A percentile compares a stretch with the other conserved stretches of the same genome.
These are phyloP conservation scores for Chlorodrepanis virens DNA, from an alignment of 2,113 vertebrate genomes.

Conservation along the genomic window DNA sequence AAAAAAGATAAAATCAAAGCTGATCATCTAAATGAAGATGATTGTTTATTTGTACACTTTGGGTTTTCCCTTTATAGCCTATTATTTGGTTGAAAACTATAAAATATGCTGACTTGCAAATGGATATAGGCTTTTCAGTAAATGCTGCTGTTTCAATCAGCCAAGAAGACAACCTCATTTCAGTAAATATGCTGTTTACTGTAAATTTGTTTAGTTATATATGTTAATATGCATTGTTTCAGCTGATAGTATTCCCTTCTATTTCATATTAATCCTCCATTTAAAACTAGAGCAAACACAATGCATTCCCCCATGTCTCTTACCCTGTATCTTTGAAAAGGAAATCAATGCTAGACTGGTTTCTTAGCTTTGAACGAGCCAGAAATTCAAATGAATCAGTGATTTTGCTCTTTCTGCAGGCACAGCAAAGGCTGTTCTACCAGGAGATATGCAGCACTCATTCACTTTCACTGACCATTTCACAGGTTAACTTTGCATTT, in stretches of 20 bases:
- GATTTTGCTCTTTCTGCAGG: background rate
- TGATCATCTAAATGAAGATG: background rate
- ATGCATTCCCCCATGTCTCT: background rate
- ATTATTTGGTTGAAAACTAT: background rate
- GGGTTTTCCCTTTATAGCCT: background rate
- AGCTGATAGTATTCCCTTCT: background rate
- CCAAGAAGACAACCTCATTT: background rate
- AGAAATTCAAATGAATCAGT: background rate
- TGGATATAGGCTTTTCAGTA: background rate
- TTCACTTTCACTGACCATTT: background rate
- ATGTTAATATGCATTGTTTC: background rate
- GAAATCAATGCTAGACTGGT: background rate
- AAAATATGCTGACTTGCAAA: background rate
- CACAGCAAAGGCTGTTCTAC: background rate
- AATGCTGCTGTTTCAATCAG: conserved; percentile 1
- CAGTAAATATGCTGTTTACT: background rate
- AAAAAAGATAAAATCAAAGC: conserved; percentile 20
- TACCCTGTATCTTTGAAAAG: background rate
- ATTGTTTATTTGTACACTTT: background rate
- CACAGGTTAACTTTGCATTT: background rate
- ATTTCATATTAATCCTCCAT: background rate
- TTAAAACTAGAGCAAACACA: background rate
- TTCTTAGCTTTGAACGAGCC: background rate
- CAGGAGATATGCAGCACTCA: background rate
- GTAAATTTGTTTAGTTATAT: background rate